Percentiles rank a stretch among this genome's conserved stretches.
These are phyloP conservation scores for Protonemura montana DNA, from an alignment of 2,888 invertebrate species.

Conservation along the genomic window DNA sequence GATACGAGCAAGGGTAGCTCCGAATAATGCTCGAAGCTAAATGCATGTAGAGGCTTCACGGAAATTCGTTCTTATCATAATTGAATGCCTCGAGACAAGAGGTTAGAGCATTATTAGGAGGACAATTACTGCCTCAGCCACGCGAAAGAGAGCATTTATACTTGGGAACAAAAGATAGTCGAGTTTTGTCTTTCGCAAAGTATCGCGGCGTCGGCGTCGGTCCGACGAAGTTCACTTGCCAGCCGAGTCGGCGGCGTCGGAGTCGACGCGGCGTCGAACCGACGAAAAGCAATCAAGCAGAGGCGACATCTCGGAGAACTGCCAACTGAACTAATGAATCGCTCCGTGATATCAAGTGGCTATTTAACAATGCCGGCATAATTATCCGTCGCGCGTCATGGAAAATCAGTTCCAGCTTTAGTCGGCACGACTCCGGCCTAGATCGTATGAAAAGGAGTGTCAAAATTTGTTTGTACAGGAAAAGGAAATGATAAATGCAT, in stretches of 20 bases:
- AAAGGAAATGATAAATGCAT: not conserved
- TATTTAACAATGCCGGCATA: not conserved
- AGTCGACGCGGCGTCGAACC: not conserved
- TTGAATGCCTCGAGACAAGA: conserved; percentile 17
- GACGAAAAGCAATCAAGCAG: not conserved
- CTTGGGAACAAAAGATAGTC: not conserved
- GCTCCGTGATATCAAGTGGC: not conserved
- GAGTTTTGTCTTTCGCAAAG: not conserved
- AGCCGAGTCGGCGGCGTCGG: not conserved
- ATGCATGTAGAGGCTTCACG: not conserved
- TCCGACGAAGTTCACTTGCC: not conserved
- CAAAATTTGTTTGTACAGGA: not conserved
- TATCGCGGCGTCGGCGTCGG: not conserved
- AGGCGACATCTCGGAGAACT: not conserved
- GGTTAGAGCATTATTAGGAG: conserved; percentile 33
- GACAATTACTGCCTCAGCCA: conserved; percentile 1
- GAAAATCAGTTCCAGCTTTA: no score
- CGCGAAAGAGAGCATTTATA: conserved; percentile 21
- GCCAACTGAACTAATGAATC: not conserved
- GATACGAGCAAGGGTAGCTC: not conserved
- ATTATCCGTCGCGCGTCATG: not conserved
- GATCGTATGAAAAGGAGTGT: no score
- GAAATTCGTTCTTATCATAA: not conserved
- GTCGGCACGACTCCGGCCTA: no score
- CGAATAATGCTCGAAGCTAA: not conserved